Base-by-base conservation (phyloP, 2,888 invertebrate genomes). In the Ditula angustiorana region DNA sequence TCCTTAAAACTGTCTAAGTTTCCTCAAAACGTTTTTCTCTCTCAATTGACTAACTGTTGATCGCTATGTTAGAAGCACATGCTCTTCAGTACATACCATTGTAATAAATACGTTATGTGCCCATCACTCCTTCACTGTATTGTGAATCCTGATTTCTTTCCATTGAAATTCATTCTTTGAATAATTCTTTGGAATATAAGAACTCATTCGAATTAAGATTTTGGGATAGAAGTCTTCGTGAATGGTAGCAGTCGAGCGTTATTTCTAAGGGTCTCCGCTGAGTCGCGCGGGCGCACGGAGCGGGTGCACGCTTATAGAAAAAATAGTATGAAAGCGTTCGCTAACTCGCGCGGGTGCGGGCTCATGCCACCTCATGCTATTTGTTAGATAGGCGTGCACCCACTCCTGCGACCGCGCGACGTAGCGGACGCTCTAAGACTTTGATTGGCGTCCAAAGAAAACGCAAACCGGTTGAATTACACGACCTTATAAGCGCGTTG, bases 71-170 rank as follows among this genome's bases (percentile, higher is more conserved):
- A 33, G 23, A 50, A 10, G 19, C 19, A 33, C n/a, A 50, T 62
- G 16, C 47, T 50, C 50, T 33, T 0, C 24, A 33, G 57, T 57
- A 62, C 44, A 63, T 64, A 59, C 21, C 46, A 59, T 30, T 64
- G 64, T 53, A 53, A 64, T 64, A 64, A 58, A 64, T 59, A 64
- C 28, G 64, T 47, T 47, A 59, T 50, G 19, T 53, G 47, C 50
- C 57, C 52, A 23, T 53, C 59, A 53, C 53, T 46, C 46, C 58
- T 53, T 37, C 46, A 37, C 23, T 26, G 24, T 58, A 58, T 57
- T 46, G 63, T 52, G 33, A 33, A 57, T 57, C 47, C 21, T 16
- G 53, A 52, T 59, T 53, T 49, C 28, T 53, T 46, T 47, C 26
- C 52, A 59, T 59, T 16, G 46, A 35, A 53, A 53, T 33, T 21